phyloP scores from a whole-genome alignment of 2,888 invertebrate genomes.

The Heteropelma amictum region DNA sequence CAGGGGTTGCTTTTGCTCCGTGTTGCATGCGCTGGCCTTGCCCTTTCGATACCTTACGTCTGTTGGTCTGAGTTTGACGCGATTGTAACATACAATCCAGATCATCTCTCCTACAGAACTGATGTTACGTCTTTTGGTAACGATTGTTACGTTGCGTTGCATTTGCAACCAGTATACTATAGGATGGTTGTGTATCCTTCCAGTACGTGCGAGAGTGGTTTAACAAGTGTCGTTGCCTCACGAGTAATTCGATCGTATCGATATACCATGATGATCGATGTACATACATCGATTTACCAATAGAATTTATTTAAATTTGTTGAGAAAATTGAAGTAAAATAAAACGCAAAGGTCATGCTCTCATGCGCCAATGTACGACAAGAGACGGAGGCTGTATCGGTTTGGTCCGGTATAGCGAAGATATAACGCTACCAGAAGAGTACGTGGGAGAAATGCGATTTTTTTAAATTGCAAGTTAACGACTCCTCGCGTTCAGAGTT shows the following conservation, averaged over 20 bases:
- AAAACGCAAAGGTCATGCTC: conserved; percentile 5
- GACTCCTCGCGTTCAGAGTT: conserved; percentile 43
- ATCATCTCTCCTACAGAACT: neutral
- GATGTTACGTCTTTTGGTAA: conserved; percentile 27
- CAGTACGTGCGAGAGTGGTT: neutral
- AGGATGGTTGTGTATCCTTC: neutral
- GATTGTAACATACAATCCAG: neutral
- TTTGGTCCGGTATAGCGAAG: neutral
- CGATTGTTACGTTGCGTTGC: conserved; percentile 7
- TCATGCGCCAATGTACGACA: conserved; percentile 7
- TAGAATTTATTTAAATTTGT: conserved; percentile 41
- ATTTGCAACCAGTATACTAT: neutral
- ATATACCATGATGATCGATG: neutral
- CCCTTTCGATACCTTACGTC: conserved; percentile 41
- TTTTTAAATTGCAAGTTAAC: conserved; percentile 56
- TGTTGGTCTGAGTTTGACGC: conserved; percentile 28
- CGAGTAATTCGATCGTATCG: conserved; percentile 15
- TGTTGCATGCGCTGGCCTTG: neutral
- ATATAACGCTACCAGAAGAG: conserved; percentile 15
- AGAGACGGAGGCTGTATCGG: neutral
- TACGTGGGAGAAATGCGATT: conserved; percentile 55
- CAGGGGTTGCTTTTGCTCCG: conserved; percentile 18
- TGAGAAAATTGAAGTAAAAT: conserved; percentile 14
- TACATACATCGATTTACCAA: too few relatives aligned
- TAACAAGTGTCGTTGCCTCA: conserved; percentile 13